A percentile compares a stretch with the other conserved stretches of the same genome.
These are phyloP conservation scores for Microplitis manilae DNA, from an alignment of 2,888 invertebrate species.

Conservation along the genomic window DNA sequence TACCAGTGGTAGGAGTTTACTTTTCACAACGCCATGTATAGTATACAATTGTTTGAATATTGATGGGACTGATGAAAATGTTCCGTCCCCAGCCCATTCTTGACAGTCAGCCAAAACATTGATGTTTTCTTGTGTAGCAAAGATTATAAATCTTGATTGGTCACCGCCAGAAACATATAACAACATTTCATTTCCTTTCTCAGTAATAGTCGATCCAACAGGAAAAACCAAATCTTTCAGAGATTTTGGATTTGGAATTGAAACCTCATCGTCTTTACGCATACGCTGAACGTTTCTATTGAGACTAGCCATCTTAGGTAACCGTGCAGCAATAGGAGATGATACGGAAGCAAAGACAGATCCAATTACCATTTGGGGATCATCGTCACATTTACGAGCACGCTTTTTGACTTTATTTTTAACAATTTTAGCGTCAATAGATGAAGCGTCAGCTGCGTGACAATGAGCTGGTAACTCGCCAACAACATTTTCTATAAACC, in stretches of 20 bases:
- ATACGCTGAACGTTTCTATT: constrained; percentile 14
- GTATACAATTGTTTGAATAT: constrained; percentile 33
- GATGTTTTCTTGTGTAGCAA: constrained; percentile 5
- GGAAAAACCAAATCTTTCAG: constrained; percentile 1
- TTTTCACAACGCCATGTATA: constrained; percentile 31
- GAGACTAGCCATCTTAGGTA: constrained; percentile 7
- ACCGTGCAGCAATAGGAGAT: not conserved
- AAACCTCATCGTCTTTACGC: constrained; percentile 19
- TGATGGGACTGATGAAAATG: constrained; percentile 25
- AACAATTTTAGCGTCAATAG: not conserved
- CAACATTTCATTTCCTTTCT: constrained; percentile 12
- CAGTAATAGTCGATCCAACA: not conserved
- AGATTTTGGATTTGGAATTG: not conserved
- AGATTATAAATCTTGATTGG: constrained; percentile 8
- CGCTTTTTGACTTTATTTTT: not conserved
- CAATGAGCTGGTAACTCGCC: not conserved
- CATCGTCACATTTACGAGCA: not conserved
- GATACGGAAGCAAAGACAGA: constrained; percentile 26
- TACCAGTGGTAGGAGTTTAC: constrained; percentile 24
- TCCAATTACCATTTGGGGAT: constrained; percentile 6
- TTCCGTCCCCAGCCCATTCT: constrained; percentile 16
- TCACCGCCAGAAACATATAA: constrained; percentile 25
- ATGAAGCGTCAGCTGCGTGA: not conserved
- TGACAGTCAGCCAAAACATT: not conserved
- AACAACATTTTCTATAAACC: not conserved